phyloP scores from a whole-genome alignment of 2,113 vertebrate species.

The Vidua macroura region DNA sequence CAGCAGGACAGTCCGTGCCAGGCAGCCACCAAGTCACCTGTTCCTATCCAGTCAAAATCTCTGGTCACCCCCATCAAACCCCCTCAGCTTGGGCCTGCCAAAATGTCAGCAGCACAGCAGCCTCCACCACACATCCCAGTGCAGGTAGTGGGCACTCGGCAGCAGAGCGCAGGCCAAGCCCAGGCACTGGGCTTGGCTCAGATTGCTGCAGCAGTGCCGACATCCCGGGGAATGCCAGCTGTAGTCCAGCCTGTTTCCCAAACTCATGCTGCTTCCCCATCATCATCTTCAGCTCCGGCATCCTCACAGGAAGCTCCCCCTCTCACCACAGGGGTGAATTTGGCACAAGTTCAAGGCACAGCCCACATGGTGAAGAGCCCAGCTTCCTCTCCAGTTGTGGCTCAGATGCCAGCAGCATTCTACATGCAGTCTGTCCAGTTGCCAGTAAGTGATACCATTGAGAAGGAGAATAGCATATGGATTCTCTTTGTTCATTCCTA shows the following conservation, averaged over 20 bases:
- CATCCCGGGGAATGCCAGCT: slow-evolving; percentile 69
- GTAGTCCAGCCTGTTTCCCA: slow-evolving; percentile 73
- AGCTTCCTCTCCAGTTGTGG: slow-evolving; percentile 69
- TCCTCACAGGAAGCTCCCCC: slow-evolving; percentile 68
- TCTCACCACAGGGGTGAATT: slow-evolving; percentile 69
- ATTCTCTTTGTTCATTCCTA: slow-evolving; percentile 51
- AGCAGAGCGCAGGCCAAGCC: slow-evolving; percentile 82
- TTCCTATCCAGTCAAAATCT: slow-evolving; percentile 91
- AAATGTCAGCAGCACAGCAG: slow-evolving; percentile 71
- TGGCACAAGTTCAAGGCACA: slow-evolving; percentile 75
- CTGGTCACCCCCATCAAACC: slow-evolving; percentile 77
- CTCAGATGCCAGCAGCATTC: slow-evolving; percentile 77
- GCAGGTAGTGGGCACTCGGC: slow-evolving; percentile 92
- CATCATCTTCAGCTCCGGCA: slow-evolving; percentile 58
- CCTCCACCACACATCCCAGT: slow-evolving; percentile 89
- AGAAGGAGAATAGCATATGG: slow-evolving; percentile 25
- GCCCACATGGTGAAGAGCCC: slow-evolving; percentile 74
- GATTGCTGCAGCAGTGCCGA: slow-evolving; percentile 68
- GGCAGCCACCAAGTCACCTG: slow-evolving; percentile 75
- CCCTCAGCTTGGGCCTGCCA: slow-evolving; percentile 72
- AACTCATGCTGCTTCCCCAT: slow-evolving; percentile 68
- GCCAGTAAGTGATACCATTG: slow-evolving; percentile 71
- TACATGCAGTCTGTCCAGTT: slow-evolving; percentile 79
- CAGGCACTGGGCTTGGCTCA: slow-evolving; percentile 88
- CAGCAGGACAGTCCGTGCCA: slow-evolving; percentile 69